Conservation (phyloP, 2,888 invertebrate species). For the Tridacna crocea region DNA sequence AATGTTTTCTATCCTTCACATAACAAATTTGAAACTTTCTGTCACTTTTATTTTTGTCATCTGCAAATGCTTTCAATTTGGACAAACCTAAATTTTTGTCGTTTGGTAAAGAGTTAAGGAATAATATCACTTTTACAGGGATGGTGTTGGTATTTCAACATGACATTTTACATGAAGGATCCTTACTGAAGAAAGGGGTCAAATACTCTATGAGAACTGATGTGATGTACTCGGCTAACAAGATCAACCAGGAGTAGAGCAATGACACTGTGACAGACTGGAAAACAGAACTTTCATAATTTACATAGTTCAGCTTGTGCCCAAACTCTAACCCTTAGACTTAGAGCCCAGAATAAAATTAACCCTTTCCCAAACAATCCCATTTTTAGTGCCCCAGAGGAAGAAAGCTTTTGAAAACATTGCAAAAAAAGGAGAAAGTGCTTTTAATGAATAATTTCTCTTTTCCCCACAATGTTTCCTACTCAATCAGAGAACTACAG, state of each 20-base stretch:
- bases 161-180: constrained; percentile 77
- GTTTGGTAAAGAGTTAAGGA: too few species aligned
- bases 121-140: constrained; percentile 58
- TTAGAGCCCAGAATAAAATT: not conserved
- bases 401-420: too few species aligned
- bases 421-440: too few species aligned
- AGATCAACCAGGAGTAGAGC: constrained; percentile 5
- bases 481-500: too few species aligned
- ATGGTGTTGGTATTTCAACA: constrained; percentile 78
- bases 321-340: not conserved
- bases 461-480: too few species aligned
- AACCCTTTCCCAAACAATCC: not conserved
- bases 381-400: too few species aligned
- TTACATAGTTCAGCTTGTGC: not conserved
- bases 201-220: constrained; percentile 78
- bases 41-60: too few species aligned
- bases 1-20: too few species aligned
- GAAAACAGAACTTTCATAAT: not conserved
- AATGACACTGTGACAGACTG: not conserved
- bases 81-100: too few species aligned
- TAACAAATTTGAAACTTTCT: too few species aligned
- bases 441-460: too few species aligned
- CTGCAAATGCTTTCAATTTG: too few species aligned
- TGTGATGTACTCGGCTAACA: constrained; percentile 70
- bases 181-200: constrained; percentile 68